Evolutionary conservation across 2,888 invertebrate species (phyloP).

Genomic region (Quadroppia sp.): DNA sequence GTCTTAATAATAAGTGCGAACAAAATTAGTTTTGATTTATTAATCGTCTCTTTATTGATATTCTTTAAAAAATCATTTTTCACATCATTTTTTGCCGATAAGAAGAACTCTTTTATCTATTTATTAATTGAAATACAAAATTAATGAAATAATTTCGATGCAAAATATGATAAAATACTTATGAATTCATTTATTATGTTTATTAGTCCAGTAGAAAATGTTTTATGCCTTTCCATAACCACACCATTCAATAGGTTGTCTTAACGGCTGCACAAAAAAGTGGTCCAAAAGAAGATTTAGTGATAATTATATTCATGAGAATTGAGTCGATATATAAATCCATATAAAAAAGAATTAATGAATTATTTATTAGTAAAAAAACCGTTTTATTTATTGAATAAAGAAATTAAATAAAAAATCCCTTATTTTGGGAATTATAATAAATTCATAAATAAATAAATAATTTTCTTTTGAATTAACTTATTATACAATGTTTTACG

Average conservation of each 20-base stretch:
- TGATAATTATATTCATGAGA: constrained; percentile 12
- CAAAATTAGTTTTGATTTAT: constrained; percentile 9
- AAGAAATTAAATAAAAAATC: no score
- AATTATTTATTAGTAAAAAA: constrained; percentile 13
- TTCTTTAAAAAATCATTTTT: not conserved
- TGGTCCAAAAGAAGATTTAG: not conserved
- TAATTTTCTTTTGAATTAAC: no score
- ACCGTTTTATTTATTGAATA: not conserved
- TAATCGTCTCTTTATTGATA: not conserved
- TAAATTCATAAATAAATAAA: not conserved
- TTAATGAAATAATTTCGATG: not conserved
- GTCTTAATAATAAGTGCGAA: constrained; percentile 4
- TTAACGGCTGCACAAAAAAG: not conserved
- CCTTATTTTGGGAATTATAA: no score
- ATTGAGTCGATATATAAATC: not conserved
- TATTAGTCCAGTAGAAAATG: not conserved
- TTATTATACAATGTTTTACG: not conserved
- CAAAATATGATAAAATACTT: not conserved
- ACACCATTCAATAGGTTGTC: not conserved
- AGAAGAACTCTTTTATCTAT: not conserved
- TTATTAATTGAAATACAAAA: not conserved
- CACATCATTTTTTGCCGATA: not conserved
- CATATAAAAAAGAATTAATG: not conserved
- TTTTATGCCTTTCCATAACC: not conserved
- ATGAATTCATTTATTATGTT: not conserved